A percentile compares a stretch with the other conserved stretches of the same genome.
These are phyloP conservation scores for Leptopilina myrica DNA, from an alignment of 2,888 invertebrate genomes.

Conservation along the genomic window DNA sequence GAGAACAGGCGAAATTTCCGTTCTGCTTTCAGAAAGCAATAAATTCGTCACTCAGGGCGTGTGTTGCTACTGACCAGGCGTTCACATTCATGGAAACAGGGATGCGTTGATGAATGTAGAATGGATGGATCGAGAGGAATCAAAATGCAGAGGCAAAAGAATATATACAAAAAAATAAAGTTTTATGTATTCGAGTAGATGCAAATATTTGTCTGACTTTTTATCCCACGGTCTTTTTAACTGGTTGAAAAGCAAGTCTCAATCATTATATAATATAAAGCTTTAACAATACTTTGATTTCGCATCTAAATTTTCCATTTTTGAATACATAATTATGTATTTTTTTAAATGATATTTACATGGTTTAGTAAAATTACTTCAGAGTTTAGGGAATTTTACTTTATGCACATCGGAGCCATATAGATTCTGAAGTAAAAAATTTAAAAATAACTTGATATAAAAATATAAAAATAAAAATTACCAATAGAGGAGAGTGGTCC, in stretches of 20 bases:
- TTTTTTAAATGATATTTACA: too few relatives aligned
- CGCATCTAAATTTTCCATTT: too few relatives aligned
- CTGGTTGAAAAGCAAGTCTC: background rate
- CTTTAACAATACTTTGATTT: too few relatives aligned
- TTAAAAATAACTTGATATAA: too few relatives aligned
- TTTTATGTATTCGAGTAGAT: conserved; percentile 67
- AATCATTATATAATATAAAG: background rate
- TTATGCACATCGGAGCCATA: too few relatives aligned
- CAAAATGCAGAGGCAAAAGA: conserved; percentile 55
- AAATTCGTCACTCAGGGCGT: conserved; percentile 71
- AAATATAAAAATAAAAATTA: too few relatives aligned
- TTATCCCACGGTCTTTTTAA: conserved; percentile 61
- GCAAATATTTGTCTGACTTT: conserved; percentile 61
- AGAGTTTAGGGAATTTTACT: too few relatives aligned
- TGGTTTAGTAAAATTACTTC: too few relatives aligned
- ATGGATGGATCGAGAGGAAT: conserved; percentile 63
- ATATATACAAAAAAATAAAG: conserved; percentile 51
- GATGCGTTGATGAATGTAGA: conserved; percentile 71
- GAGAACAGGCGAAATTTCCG: conserved; percentile 63
- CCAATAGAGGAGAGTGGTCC: too few relatives aligned
- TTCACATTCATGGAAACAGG: conserved; percentile 64
- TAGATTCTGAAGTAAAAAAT: too few relatives aligned
- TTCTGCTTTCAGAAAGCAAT: conserved; percentile 67
- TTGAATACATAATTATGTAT: too few relatives aligned
- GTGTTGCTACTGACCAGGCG: conserved; percentile 59